These are phyloP conservation scores for Pseudochromis fuscus DNA, from an alignment of 2,797 vertebrate species.

Conservation along the genomic window DNA sequence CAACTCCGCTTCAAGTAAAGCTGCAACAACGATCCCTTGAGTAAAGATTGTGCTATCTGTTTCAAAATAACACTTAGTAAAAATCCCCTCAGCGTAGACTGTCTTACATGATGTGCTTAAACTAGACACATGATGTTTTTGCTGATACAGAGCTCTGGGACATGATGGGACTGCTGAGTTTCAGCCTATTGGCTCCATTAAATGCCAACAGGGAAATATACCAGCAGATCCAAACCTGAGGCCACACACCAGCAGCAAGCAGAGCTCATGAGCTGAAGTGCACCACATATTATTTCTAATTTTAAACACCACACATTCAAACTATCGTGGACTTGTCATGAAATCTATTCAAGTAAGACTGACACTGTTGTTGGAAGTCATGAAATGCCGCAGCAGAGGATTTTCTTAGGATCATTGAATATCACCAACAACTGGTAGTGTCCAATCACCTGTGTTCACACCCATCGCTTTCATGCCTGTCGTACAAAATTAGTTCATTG, in stretches of 20 bases:
- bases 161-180: background rate
- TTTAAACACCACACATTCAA: constrained; percentile 23
- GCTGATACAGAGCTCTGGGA: constrained; percentile 1
- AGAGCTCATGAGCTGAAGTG: constrained; percentile 40
- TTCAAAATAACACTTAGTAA: constrained; percentile 1
- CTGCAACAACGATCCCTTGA: background rate
- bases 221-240: constrained; percentile 21
- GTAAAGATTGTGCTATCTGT: background rate
- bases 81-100: constrained; percentile 15
- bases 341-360: constrained; percentile 15
- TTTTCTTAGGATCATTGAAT: background rate
- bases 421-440: background rate
- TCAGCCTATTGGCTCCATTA: constrained; percentile 4
- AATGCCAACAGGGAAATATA: constrained; percentile 8
- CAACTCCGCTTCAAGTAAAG: constrained; percentile 3
- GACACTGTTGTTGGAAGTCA: constrained; percentile 12
- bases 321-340: constrained; percentile 14
- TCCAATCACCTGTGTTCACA: constrained; percentile 10
- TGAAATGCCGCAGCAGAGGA: background rate
- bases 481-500: constrained; percentile 42
- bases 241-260: constrained; percentile 18
- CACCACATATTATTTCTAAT: constrained; percentile 34
- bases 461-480: background rate
- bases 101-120: background rate
- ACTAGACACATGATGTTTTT: constrained; percentile 2